Percentiles rank a stretch among this genome's conserved stretches.
These are phyloP conservation scores for Helicoverpa assulta DNA, from an alignment of 2,888 invertebrate species.

Conservation along the genomic window DNA sequence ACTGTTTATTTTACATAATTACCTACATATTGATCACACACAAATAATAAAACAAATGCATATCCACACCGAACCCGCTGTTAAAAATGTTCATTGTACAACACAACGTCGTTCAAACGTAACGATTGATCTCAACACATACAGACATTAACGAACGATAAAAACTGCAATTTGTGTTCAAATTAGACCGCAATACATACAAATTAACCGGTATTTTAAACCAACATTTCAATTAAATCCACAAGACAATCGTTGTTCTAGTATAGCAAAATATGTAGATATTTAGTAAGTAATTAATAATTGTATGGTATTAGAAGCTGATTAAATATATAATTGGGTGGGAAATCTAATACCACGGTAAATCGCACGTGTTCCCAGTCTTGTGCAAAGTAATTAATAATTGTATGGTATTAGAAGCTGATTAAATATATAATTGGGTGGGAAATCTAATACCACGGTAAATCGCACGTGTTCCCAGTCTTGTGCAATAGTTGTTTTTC, in stretches of 20 bases:
- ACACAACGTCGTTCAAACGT: conserved; percentile 21
- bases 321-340: conserved; percentile 27
- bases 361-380: not conserved
- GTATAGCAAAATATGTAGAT: conserved; percentile 24
- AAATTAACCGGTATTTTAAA: not conserved
- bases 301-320: conserved; percentile 13
- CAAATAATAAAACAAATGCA: conserved; percentile 54
- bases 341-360: conserved; percentile 23
- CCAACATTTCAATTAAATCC: not conserved
- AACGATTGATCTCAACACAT: conserved; percentile 14
- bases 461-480: not conserved
- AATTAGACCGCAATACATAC: not conserved
- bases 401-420: conserved; percentile 13
- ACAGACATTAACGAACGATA: not conserved
- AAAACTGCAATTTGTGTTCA: not conserved
- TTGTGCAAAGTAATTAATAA: too few relatives aligned
- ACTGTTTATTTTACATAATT: conserved; percentile 63
- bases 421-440: conserved; percentile 27
- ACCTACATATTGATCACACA: conserved; percentile 56
- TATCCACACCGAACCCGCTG: conserved; percentile 43
- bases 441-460: conserved; percentile 23
- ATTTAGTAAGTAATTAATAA: conserved; percentile 22
- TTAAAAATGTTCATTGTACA: conserved; percentile 42
- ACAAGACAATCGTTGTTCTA: too few relatives aligned
- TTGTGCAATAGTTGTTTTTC: too few relatives aligned